Base-by-base conservation (phyloP, 2,888 invertebrate species). In the Elysia crispata region DNA sequence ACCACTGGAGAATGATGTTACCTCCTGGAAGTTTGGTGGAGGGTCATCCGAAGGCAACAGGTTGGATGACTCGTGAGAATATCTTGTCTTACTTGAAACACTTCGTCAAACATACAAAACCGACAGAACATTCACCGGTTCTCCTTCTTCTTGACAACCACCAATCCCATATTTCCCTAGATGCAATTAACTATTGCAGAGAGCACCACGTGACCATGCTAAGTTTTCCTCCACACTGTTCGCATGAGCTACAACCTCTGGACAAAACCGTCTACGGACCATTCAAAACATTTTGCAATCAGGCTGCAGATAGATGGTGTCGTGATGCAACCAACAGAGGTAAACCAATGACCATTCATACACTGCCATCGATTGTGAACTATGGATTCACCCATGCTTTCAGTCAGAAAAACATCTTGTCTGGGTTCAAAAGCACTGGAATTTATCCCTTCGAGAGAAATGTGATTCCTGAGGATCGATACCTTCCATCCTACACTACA, bases 371-470 rank as follows among this genome's bases (percentile, higher is more conserved):
- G 5, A 25, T 60, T 60, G 60, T 60, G 60, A 60, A 25, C 60
- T 60, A 60, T 60, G 15, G 60, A 60, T 60, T 60, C 25, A 25
- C 25, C 15, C 15, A 60, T 60, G 60, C n/a, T 8, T 60, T 60
- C 15, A 60, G 15, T 15, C 60, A 66, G 67, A 66, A 28, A 15
- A 28, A 66, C 25, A 66, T 23, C 23, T 5, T 28, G 30, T 28
- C 25, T 6, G 67, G 67, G 18, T 66, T 66, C 67, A 66, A 66
- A 66, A 3, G 28, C 23, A 66, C 67, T 66, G 67, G 67, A 15
- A 66, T 66, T 6, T 66, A 66, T 23, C 67, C 67, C 6, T 28
- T 66, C 6, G 67, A 66, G 6, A 66, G 67, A 11, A 66, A 66
- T 23, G 13, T 6, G 5, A 66, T 15, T 66, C 67, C 67, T 66